A percentile compares a stretch with the other conserved stretches of the same genome.
phyloP scores from a whole-genome alignment of 2,797 vertebrate genomes.

The Lophotriccus pileatus region DNA sequence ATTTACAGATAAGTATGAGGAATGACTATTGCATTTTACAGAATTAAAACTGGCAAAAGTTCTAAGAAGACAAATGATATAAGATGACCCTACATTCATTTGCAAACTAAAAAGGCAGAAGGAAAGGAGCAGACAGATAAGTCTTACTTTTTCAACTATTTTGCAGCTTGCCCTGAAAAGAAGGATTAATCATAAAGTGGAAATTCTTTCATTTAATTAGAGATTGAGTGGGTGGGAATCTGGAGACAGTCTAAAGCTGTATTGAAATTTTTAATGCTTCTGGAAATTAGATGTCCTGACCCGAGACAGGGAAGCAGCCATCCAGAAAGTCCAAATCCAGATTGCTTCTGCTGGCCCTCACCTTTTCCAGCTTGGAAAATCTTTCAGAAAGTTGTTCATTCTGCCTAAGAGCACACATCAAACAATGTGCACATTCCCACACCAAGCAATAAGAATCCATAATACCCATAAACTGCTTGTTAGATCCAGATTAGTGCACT shows the following conservation, averaged over 20 bases:
- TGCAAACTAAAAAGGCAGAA: conserved; percentile 65
- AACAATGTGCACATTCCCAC: background rate
- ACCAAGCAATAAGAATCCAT: accelerated
- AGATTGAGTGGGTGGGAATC: conserved; percentile 29
- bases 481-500: background rate
- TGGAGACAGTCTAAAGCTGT: background rate
- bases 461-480: background rate
- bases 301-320: background rate
- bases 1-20: conserved; percentile 81
- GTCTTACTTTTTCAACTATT: conserved; percentile 58
- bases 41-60: conserved; percentile 81
- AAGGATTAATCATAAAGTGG: conserved; percentile 59
- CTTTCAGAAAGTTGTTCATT: background rate
- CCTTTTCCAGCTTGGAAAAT: background rate
- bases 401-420: background rate
- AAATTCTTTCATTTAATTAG: conserved; percentile 65
- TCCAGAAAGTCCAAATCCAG: background rate
- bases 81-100: conserved; percentile 58
- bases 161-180: conserved; percentile 45
- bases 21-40: conserved; percentile 76
- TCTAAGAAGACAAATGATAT: conserved; percentile 81
- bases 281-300: background rate
- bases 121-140: conserved; percentile 55
- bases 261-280: background rate
- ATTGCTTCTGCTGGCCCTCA: background rate